A percentile compares a stretch with the other conserved stretches of the same genome.
These are phyloP conservation scores for Hyppa rectilinea DNA, from an alignment of 2,888 invertebrate genomes.

Conservation along the genomic window DNA sequence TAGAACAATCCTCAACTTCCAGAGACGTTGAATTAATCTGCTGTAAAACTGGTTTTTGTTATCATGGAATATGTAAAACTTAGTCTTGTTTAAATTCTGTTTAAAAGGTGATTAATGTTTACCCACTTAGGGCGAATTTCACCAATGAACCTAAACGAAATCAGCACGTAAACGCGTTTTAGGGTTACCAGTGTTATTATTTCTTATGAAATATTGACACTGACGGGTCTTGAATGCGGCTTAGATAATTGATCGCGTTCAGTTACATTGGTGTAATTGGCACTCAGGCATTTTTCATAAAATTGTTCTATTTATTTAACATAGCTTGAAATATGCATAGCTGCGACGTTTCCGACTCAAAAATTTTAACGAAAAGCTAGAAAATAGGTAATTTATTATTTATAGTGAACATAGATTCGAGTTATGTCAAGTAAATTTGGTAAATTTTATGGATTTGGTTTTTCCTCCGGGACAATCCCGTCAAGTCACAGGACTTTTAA, in stretches of 20 bases:
- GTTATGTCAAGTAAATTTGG: too few species aligned
- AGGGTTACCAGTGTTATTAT: too few species aligned
- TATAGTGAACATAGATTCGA: too few species aligned
- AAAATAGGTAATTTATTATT: slow-evolving; percentile 29
- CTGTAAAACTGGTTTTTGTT: slow-evolving; percentile 1
- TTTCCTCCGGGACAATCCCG: not conserved
- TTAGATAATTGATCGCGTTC: too few species aligned
- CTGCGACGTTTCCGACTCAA: not conserved
- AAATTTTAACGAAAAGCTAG: slow-evolving; percentile 9
- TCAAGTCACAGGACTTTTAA: not conserved
- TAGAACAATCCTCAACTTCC: slow-evolving; percentile 53
- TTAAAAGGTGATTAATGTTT: not conserved
- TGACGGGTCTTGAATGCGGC: too few species aligned
- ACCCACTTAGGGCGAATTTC: too few species aligned
- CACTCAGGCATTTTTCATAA: not conserved
- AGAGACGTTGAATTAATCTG: slow-evolving; percentile 25
- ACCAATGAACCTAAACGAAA: too few species aligned
- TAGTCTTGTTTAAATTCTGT: not conserved
- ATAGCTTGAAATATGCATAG: not conserved
- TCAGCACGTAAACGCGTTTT: too few species aligned
- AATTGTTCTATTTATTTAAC: not conserved
- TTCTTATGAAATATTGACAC: too few species aligned
- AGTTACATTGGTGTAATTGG: too few species aligned
- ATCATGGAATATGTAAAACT: not conserved
- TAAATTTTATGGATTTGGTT: not conserved